Evolutionary conservation across 2,888 invertebrate genomes (phyloP).

Genomic region (Protula sp.): DNA sequence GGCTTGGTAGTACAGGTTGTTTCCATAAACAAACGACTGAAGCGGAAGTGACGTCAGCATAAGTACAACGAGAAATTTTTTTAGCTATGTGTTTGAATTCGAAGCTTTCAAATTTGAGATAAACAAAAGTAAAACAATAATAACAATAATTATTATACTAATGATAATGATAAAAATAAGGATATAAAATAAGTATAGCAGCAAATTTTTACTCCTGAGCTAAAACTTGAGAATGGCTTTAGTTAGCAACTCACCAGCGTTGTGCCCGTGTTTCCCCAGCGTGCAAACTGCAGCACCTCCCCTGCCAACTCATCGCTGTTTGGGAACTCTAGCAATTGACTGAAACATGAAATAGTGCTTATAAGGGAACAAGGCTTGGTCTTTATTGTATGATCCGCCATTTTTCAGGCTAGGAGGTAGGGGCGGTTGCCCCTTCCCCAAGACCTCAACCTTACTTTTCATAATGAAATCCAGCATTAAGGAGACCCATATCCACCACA

Average conservation of each 20-base stretch:
- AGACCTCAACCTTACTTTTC: too few relatives aligned
- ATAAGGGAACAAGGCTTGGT: too few relatives aligned
- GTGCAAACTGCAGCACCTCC: not conserved
- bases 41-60: too few relatives aligned
- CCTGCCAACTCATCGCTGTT: not conserved
- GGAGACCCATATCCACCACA: too few relatives aligned
- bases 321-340: not conserved
- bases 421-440: too few relatives aligned
- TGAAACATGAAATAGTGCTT: too few relatives aligned
- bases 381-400: too few relatives aligned
- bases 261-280: not conserved
- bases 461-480: too few relatives aligned
- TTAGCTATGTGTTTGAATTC: not conserved
- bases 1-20: conserved; percentile 15
- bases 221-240: not conserved
- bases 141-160: not conserved
- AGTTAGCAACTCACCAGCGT: not conserved
- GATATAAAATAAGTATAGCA: not conserved
- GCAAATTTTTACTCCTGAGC: not conserved
- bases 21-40: conserved; percentile 14
- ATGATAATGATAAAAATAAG: not conserved
- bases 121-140: not conserved
- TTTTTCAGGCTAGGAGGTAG: too few relatives aligned
- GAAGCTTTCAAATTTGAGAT: not conserved
- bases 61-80: not conserved